Evolutionary conservation across 2,797 vertebrate genomes (phyloP).

Genomic region (Sebastes vulpes): DNA sequence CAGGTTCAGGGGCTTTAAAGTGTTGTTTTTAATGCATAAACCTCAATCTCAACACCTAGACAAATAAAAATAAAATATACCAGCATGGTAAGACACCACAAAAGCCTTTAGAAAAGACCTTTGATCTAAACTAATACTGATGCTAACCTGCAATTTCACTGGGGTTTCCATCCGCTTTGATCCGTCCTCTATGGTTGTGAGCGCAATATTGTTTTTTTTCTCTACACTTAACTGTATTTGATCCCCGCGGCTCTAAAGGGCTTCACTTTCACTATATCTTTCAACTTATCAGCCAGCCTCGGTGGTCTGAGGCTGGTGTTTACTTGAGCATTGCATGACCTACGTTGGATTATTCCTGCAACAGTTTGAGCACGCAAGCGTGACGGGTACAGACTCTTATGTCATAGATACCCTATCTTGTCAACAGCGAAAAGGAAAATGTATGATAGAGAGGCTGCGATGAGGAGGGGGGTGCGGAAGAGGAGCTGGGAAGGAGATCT

Average conservation of each 20-base stretch:
- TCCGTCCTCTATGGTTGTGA: conserved; percentile 7
- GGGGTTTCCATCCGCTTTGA: conserved; percentile 44
- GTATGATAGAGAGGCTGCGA: conserved; percentile 55
- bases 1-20: background rate
- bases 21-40: background rate
- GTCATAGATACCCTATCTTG: conserved; percentile 70
- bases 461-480: background rate
- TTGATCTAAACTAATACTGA: conserved; percentile 1
- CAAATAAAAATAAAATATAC: background rate
- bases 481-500: background rate
- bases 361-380: conserved; percentile 53
- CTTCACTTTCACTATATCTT: conserved; percentile 57
- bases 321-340: conserved; percentile 52
- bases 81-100: background rate
- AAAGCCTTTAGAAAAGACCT: background rate
- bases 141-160: conserved; percentile 20
- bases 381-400: conserved; percentile 55
- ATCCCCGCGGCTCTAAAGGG: conserved; percentile 15
- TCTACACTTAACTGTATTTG: conserved; percentile 24
- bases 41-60: background rate
- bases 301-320: conserved; percentile 66
- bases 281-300: conserved; percentile 53
- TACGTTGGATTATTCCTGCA: conserved; percentile 61
- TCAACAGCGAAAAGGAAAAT: conserved; percentile 61
- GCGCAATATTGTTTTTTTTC: conserved; percentile 26